Evolutionary conservation across 2,888 invertebrate species (phyloP).

Genomic region (Pteria penguin): DNA sequence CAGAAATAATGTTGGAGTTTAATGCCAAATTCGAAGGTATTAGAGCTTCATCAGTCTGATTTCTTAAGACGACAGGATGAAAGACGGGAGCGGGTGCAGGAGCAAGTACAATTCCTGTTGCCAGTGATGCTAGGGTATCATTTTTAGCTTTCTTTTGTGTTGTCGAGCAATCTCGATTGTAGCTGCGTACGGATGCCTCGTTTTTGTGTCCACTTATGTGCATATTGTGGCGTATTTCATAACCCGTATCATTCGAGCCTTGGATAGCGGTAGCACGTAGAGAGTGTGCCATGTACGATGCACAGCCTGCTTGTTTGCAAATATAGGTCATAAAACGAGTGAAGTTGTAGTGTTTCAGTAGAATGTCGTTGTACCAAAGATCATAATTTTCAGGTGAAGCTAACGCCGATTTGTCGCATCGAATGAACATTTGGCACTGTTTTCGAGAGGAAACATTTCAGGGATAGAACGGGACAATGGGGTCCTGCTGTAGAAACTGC

Average conservation of each 20-base stretch:
- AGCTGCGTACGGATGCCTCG: conserved; percentile 4
- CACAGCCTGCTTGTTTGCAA: conserved; percentile 7
- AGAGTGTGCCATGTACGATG: conserved; percentile 8
- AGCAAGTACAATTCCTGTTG: neutral
- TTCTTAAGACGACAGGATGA: no score
- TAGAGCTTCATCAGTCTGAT: neutral
- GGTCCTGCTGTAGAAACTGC: neutral
- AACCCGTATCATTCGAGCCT: conserved; percentile 10
- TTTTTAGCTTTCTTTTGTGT: conserved; percentile 5
- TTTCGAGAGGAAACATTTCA: conserved; percentile 22
- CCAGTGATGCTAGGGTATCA: neutral
- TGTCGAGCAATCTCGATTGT: conserved; percentile 24
- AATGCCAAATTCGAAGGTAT: neutral
- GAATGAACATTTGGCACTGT: conserved; percentile 9
- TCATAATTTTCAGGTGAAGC: neutral
- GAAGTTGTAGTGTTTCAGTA: conserved; percentile 10
- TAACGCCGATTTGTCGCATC: conserved; percentile 15
- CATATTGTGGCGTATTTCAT: conserved; percentile 21
- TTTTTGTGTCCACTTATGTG: conserved; percentile 2
- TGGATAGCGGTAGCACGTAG: conserved; percentile 14
- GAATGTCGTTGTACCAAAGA: conserved; percentile 4
- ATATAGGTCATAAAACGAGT: conserved; percentile 8
- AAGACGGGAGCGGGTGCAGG: neutral
- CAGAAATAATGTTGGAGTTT: neutral
- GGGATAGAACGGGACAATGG: conserved; percentile 29